Base-by-base conservation (phyloP, 2,888 invertebrate genomes). In the Ellobium chinense region DNA sequence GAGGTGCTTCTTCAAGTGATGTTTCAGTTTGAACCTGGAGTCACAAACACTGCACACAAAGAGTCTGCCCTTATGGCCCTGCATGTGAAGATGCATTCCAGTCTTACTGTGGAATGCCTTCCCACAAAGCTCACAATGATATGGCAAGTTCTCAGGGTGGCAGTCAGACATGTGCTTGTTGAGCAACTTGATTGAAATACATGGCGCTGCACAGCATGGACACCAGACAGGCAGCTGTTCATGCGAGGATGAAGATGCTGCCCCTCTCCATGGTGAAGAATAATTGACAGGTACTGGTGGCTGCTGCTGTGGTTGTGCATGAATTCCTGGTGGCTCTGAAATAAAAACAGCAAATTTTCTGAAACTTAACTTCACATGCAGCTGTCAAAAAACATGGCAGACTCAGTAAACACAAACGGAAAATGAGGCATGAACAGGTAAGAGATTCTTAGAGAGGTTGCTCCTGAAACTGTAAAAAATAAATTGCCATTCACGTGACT, bases 1-100 rank as follows among this genome's bases (percentile, higher is more conserved):
- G 12, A 80, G 46, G 60, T 80, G 80, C 29, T 46, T 58, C 34
- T 80, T 80, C 24, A 80, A 65, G 56, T 80, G 80, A 34, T 75
- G 75, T 29, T 80, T 80, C 21, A 69, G 31, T n/a, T 75, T 80
- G 75, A 80, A 80, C 18, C 54, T 60, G n/a, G 75, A 29, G 24
- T 62, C 54, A 62, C 80, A 80, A 14, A 68, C 14, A 36, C 21
- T 18, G 34, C 80, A 80, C 14, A 5, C n/a, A 56, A 75, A 80
- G 27, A 5, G 24, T 18, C 74, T 65, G n/a, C 75, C 69, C 24
- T n/a, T 56, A 46, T 80, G 80, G 5, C 36, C 65, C 31, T 56
- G 36, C 39, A 68, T 77, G 65, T 78, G 78, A 36, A 31, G 34
- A 4, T 68, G 58, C 14, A 58, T 34, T 27, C 74, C 68, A 14